A percentile compares a stretch with the other conserved stretches of the same genome.
These are phyloP conservation scores for Nemapogon koenigi DNA, from an alignment of 2,888 invertebrate species.

Conservation along the genomic window DNA sequence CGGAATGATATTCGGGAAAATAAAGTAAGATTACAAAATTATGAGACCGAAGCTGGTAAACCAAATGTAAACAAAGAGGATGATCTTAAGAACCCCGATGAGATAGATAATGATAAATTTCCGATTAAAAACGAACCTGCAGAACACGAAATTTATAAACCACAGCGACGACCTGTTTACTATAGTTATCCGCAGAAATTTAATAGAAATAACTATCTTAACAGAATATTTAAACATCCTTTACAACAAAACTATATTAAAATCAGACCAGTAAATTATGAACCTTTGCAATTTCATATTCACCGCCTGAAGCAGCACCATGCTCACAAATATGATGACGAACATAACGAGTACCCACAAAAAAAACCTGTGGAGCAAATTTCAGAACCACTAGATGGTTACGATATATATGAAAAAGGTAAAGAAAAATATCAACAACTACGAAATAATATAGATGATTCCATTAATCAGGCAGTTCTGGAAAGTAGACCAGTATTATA, in stretches of 20 bases:
- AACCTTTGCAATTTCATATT: constrained; percentile 46
- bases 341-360: constrained; percentile 56
- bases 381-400: constrained; percentile 51
- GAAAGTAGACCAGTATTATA: constrained; percentile 30
- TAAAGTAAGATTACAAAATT: constrained; percentile 34
- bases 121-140: constrained; percentile 40
- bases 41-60: constrained; percentile 41
- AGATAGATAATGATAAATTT: constrained; percentile 37
- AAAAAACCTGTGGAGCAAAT: constrained; percentile 26
- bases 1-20: constrained; percentile 35
- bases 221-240: constrained; percentile 46
- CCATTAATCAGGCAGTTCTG: constrained; percentile 36
- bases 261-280: constrained; percentile 46
- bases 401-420: constrained; percentile 60
- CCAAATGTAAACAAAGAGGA: constrained; percentile 36
- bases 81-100: constrained; percentile 40
- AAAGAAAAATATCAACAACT: constrained; percentile 41
- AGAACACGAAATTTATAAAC: constrained; percentile 42
- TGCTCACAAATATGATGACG: constrained; percentile 47
- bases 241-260: constrained; percentile 47
- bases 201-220: constrained; percentile 33
- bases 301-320: constrained; percentile 46
- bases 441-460: constrained; percentile 45
- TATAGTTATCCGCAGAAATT: constrained; percentile 29
- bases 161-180: constrained; percentile 43